Evolutionary conservation across 1,140 invertebrate genomes (phyloP), one percentile per base, ranked within the genome.

Genomic region (Ips nitidus): DNA sequence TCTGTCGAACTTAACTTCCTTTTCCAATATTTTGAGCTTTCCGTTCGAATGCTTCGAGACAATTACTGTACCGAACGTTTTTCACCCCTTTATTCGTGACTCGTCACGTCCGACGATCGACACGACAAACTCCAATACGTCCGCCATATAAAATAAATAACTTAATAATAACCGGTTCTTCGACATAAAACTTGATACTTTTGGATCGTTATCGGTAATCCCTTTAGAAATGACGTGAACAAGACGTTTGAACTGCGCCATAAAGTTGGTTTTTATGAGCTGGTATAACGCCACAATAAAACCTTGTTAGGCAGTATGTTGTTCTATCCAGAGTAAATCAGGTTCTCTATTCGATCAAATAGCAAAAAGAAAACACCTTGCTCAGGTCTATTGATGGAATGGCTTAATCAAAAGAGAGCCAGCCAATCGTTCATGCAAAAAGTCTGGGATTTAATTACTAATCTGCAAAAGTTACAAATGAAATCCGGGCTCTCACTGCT

Each of bases 61-160:
- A 63, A 63, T 53, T 63, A 63, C 61, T 8, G 22, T 22, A 22
- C 45, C 45, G 45, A 50, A 50, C 45, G 45, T 50, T 55, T 55
- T 37, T 55, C 52, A 22, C 52, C 52, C 52, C 37, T 55, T 55
- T 37, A 5, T 55, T 55, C 64, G 64, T 66, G 64, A 66, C 43
- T 40, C 22, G 55, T 43, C 41, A 22, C 4, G 41, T 66, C 58
- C 42, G 42, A 58, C 50, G 53, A 47, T 66, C 41, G 55, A 66
- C 55, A 66, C 64, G 53, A 58, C 40, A 58, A 66, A 66, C 41
- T 58, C 38, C 64, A 58, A 66, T 66, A 66, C 64, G 64, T 47
- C 58, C 55, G 64, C 41, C 36, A 66, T 66, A 66, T 66, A 66
- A 66, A 66, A 58, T 66, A 66, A 66, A 66, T 66, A 66, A 66